Conservation (phyloP, 2,113 vertebrate species). For the Dicaeum eximium region DNA sequence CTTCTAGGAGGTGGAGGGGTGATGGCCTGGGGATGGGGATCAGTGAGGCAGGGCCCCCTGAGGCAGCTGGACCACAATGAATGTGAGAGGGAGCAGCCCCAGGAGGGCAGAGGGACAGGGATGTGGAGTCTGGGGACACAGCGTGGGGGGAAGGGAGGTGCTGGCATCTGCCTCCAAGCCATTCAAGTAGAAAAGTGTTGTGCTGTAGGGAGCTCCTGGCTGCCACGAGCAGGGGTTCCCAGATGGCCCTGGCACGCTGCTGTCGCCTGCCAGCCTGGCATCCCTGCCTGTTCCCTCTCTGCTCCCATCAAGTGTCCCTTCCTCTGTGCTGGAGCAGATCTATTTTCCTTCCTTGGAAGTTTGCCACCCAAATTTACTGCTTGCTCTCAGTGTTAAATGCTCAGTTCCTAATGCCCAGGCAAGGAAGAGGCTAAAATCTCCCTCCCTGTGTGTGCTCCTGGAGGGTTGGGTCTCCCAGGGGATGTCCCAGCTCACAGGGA, state of each 20-base stretch:
- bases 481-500: neutral
- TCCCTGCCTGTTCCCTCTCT: neutral
- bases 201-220: neutral
- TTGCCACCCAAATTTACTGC: neutral
- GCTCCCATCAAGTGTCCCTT: neutral
- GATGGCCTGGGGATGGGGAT: fast-evolving
- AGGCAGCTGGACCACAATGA: neutral
- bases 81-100: neutral
- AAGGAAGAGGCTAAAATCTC: neutral
- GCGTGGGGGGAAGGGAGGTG: neutral
- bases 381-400: neutral
- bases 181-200: neutral
- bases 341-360: neutral
- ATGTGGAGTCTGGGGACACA: neutral
- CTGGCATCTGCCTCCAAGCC: neutral
- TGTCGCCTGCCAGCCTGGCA: neutral
- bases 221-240: neutral
- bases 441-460: neutral
- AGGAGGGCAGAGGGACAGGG: fast-evolving
- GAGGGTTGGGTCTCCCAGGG: neutral
- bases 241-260: fast-evolving
- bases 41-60: fast-evolving
- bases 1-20: fast-evolving
- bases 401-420: neutral
- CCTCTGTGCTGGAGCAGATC: neutral